These are phyloP conservation scores for Cheilosia grossa DNA, from an alignment of 2,888 invertebrate genomes.

Conservation along the genomic window DNA sequence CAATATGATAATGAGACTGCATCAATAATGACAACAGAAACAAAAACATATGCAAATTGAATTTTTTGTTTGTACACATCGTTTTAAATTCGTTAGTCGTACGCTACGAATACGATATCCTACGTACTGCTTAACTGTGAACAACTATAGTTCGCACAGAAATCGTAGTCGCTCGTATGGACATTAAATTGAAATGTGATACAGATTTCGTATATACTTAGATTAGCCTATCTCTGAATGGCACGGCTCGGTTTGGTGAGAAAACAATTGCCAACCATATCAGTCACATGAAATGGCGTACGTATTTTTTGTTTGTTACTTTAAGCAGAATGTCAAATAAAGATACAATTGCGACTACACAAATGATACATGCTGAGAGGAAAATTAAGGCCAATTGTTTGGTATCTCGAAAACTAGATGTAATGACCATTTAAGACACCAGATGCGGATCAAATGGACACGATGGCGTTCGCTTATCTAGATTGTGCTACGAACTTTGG, in stretches of 20 bases:
- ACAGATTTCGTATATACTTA: constrained; percentile 37
- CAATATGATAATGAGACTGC: constrained; percentile 6
- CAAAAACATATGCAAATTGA: constrained; percentile 13
- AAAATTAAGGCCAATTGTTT: constrained; percentile 23
- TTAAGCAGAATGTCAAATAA: constrained; percentile 5
- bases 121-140: constrained; percentile 9
- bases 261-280: constrained; percentile 20
- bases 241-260: constrained; percentile 6
- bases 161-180: not conserved
- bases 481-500: constrained; percentile 36
- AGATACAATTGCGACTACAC: constrained; percentile 14
- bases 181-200: constrained; percentile 29
- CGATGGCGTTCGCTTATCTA: constrained; percentile 19
- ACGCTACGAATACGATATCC: not conserved
- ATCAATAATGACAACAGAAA: constrained; percentile 6
- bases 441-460: not conserved
- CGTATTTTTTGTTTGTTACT: not conserved
- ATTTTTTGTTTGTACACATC: constrained; percentile 21
- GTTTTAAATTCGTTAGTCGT: constrained; percentile 30
- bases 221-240: constrained; percentile 33
- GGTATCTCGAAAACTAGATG: constrained; percentile 9
- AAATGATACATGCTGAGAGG: not conserved
- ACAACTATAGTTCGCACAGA: constrained; percentile 1
- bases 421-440: constrained; percentile 11
- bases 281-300: not conserved